Evolutionary conservation across 2,888 invertebrate genomes (phyloP).

Genomic region (Watsonalla cultraria): DNA sequence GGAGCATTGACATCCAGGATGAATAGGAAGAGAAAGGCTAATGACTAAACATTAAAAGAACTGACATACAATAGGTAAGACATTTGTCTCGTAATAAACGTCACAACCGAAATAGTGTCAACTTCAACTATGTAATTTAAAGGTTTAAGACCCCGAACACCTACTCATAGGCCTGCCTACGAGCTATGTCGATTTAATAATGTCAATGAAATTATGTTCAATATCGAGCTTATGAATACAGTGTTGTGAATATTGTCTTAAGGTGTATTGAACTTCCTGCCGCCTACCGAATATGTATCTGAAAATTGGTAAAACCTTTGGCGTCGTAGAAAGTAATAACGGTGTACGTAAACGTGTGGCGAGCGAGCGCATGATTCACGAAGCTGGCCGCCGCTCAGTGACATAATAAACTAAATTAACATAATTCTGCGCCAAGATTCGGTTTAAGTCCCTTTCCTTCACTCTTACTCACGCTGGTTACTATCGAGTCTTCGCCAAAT

Average conservation of each 20-base stretch:
- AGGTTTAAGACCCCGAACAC: neutral
- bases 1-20: slow-evolving; percentile 2
- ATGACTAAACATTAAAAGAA: slow-evolving; percentile 4
- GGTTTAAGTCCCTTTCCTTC: slow-evolving; percentile 53
- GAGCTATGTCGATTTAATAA: neutral
- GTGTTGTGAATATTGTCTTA: neutral
- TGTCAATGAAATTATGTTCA: neutral
- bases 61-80: slow-evolving; percentile 3
- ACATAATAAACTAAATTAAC: slow-evolving; percentile 75
- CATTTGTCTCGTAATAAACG: slow-evolving; percentile 3
- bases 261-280: neutral
- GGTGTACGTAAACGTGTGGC: slow-evolving; percentile 51
- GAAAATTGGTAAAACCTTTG: slow-evolving; percentile 38
- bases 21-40: slow-evolving; percentile 3
- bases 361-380: slow-evolving; percentile 65
- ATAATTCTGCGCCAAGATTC: slow-evolving; percentile 53
- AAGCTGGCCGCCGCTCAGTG: slow-evolving; percentile 55
- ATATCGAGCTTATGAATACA: neutral
- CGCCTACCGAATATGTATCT: slow-evolving; percentile 4
- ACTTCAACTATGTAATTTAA: slow-evolving; percentile 1
- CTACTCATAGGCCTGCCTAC: neutral
- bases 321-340: slow-evolving; percentile 73
- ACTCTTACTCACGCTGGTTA: slow-evolving; percentile 51
- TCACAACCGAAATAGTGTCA: slow-evolving; percentile 1
- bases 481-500: slow-evolving; percentile 30